phyloP scores from a whole-genome alignment of 2,888 invertebrate genomes.

The Lasioglossum vierecki region DNA sequence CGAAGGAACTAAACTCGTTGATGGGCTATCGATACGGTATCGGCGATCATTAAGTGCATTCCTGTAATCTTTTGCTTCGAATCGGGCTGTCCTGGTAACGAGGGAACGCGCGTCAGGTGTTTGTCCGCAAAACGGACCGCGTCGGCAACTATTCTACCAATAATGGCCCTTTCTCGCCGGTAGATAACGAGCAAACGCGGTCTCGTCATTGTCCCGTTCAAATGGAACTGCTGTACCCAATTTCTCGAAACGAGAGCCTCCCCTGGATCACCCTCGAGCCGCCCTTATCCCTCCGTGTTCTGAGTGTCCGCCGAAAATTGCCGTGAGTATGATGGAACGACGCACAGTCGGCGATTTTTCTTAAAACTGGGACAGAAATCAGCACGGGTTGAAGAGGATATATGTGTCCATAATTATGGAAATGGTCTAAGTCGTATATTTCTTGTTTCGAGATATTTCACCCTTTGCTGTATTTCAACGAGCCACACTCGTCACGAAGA shows the following conservation, averaged over 20 bases:
- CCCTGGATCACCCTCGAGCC: constrained; percentile 3
- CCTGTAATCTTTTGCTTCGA: neutral
- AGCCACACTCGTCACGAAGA: too few relatives aligned
- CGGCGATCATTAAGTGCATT: constrained; percentile 3
- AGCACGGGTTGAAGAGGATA: too few relatives aligned
- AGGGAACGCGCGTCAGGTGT: neutral
- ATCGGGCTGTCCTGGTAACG: constrained; percentile 2
- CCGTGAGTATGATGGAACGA: neutral
- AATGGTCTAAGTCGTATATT: too few relatives aligned
- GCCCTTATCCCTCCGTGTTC: constrained; percentile 22
- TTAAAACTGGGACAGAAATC: neutral
- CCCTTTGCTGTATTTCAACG: too few relatives aligned
- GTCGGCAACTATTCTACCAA: constrained; percentile 18
- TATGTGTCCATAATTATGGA: too few relatives aligned
- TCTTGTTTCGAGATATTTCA: too few relatives aligned
- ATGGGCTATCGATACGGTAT: constrained; percentile 3
- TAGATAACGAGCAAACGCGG: constrained; percentile 34
- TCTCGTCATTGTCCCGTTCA: constrained; percentile 3
- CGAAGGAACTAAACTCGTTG: neutral
- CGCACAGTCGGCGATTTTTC: neutral
- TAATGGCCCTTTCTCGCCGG: constrained; percentile 5
- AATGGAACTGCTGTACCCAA: neutral
- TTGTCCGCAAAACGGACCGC: constrained; percentile 21
- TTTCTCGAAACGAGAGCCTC: neutral
- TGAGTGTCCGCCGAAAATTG: neutral